Conservation (phyloP, 1,140 invertebrate species). For the Panulirus ornatus region DNA sequence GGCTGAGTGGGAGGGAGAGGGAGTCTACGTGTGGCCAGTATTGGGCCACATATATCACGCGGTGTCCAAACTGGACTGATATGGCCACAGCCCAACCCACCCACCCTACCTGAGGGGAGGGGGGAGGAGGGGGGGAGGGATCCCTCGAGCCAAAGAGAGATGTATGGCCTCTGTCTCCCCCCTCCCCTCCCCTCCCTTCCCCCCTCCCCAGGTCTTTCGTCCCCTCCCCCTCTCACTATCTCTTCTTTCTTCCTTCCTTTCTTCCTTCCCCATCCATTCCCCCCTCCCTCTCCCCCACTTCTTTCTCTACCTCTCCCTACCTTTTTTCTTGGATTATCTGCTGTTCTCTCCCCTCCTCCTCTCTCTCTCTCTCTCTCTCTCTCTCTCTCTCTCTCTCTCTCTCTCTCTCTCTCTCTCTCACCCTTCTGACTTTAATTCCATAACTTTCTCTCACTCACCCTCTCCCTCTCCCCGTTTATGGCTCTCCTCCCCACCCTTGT, state of each 20-base stretch:
- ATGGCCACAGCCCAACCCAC: too few relatives aligned
- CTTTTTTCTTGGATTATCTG: not conserved
- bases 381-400: slow-evolving; percentile 24
- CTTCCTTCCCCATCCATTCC: not conserved
- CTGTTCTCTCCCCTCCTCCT: slow-evolving; percentile 4
- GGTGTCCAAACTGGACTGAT: too few relatives aligned
- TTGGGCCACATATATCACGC: too few relatives aligned
- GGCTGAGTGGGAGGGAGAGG: too few relatives aligned
- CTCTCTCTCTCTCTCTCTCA: not conserved
- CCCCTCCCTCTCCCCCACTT: too few relatives aligned
- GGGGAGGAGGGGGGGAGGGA: too few relatives aligned
- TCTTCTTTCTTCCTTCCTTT: not conserved
- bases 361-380: slow-evolving; percentile 19
- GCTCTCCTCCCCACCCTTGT: not conserved
- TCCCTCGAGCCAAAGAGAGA: too few relatives aligned
- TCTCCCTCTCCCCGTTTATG: not conserved
- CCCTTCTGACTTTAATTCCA: too few relatives aligned
- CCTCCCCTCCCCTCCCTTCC: not conserved
- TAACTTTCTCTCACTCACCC: slow-evolving; percentile 15
- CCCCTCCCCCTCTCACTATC: not conserved
- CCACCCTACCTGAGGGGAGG: too few relatives aligned
- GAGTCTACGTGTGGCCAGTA: too few relatives aligned
- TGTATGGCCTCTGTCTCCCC: too few relatives aligned
- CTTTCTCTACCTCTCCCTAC: not conserved
- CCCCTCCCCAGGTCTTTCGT: not conserved